Evolutionary conservation across 1,140 invertebrate species (phyloP), one percentile per base, ranked within the genome.

Genomic region (Dinoponera quadriceps): DNA sequence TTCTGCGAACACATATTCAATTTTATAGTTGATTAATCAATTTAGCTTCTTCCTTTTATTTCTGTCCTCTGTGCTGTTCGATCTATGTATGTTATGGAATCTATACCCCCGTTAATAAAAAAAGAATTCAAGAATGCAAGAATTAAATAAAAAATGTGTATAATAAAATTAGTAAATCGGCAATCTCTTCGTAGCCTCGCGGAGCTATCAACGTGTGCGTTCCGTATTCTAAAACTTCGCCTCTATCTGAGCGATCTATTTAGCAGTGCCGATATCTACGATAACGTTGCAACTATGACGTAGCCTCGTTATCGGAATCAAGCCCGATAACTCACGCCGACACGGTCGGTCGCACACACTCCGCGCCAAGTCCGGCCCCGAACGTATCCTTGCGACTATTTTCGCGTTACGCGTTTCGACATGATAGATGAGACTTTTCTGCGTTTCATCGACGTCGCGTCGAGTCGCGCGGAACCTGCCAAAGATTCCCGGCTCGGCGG

Each of bases 391-490:
- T 93, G 92, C 86, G 87, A 92, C 92, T 93, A 93, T 93, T 93
- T 93, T 93, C 89, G 91, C 88, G 75, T 87, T 87, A 91, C 86
- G 85, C 83, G 83, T 91, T 93, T 91, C 91, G 87, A 93, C 91
- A 92, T 93, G 91, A 92, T 91, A 91, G 90, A 93, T 92, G 92
- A 90, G 91, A 93, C 69, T 92, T 92, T 92, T 91, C 91, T 86
- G 84, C 88, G 86, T 93, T 93, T 92, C 89, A 86, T 88, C 90
- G 85, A 90, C 90, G 86, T 84, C 87, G 82, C 74, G 83, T 86
- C 75, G 85, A 81, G 72, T 60, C 73, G 84, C 84, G 68, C 78
- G 63, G 29, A 33, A 87, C 66, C 86, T 91, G 91, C 89, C 90
- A 91, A 91, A 88, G 86, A 84, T 83, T 89, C 89, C 48, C 82